Percentiles rank a stretch among this genome's conserved stretches.
These are phyloP conservation scores for Mus minutoides DNA, from an alignment of 2,797 vertebrate species.

Conservation along the genomic window DNA sequence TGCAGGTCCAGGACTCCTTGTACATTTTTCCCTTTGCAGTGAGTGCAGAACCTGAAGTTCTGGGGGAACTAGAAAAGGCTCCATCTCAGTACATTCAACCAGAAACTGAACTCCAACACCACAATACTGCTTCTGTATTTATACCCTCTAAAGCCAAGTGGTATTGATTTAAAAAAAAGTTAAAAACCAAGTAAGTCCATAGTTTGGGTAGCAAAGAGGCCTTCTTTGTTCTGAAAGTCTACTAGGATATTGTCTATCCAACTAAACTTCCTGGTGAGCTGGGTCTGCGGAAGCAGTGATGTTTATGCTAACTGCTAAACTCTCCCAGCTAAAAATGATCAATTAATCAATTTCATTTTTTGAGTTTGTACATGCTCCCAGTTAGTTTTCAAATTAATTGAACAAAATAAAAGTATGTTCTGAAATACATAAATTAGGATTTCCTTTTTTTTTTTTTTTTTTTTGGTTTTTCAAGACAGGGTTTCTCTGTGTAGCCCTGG, in stretches of 20 bases:
- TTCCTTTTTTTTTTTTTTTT: not conserved
- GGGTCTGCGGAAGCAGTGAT: not conserved
- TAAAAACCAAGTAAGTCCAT: conserved; percentile 37
- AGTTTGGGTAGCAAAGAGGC: conserved; percentile 30
- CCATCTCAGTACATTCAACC: conserved; percentile 31
- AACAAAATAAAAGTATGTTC: conserved; percentile 50
- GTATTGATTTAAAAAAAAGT: not conserved
- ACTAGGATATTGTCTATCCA: conserved; percentile 20
- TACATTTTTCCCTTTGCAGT: not conserved
- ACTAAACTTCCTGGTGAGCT: not conserved
- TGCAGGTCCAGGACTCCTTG: not conserved
- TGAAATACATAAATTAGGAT: conserved; percentile 30
- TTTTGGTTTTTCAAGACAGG: too few species aligned
- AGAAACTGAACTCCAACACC: not conserved
- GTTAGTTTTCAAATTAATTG: conserved; percentile 38
- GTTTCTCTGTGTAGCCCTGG: too few species aligned
- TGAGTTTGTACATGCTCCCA: conserved; percentile 22
- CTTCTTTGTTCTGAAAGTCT: conserved; percentile 21
- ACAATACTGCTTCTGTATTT: conserved; percentile 1
- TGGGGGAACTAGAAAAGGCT: conserved; percentile 25
- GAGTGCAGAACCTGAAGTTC: not conserved
- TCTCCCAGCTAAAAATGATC: not conserved
- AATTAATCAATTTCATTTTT: conserved; percentile 37
- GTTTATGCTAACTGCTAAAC: not conserved
- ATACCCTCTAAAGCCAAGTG: conserved; percentile 14